phyloP scores from a whole-genome alignment of 2,113 vertebrate genomes.

The Pachypanchax playfairii region DNA sequence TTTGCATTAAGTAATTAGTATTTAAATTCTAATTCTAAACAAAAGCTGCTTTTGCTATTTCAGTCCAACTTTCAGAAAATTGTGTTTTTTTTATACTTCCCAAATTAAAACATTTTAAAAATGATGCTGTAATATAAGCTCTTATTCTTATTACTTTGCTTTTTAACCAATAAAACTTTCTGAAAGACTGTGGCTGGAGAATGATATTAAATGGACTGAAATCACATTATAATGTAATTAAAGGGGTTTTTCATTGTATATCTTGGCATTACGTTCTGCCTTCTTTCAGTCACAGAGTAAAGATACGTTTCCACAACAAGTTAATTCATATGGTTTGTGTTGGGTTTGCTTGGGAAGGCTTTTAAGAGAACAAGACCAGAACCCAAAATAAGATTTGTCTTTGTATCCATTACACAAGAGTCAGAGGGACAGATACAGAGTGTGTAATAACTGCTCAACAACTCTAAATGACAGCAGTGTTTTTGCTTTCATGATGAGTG shows the following conservation, averaged over 20 bases:
- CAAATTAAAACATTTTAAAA: no score
- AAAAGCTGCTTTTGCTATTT: neutral
- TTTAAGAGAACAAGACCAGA: neutral
- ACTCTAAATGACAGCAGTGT: slow-evolving; percentile 39
- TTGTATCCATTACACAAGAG: slow-evolving; percentile 31
- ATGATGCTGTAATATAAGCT: no score
- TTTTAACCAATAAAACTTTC: no score
- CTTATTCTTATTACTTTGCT: no score
- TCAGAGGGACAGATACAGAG: slow-evolving; percentile 14
- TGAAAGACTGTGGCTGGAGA: no score
- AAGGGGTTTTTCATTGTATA: neutral
- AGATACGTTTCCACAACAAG: slow-evolving; percentile 10
- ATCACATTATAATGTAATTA: neutral
- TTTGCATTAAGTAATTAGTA: slow-evolving; percentile 7
- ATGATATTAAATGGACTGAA: neutral
- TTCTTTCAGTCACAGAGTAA: slow-evolving; percentile 12
- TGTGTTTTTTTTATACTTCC: no score
- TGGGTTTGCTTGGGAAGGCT: slow-evolving; percentile 5
- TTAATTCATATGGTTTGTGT: slow-evolving; percentile 12
- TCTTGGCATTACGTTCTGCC: neutral
- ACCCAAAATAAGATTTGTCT: neutral
- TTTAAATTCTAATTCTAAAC: neutral
- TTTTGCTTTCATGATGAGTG: slow-evolving; percentile 43
- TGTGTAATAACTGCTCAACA: slow-evolving; percentile 24
- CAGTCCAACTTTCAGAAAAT: no score